Percentiles rank a stretch among this genome's conserved stretches.
Evolutionary conservation across 2,888 invertebrate species (phyloP).

Genomic region (Lagria hirta): DNA sequence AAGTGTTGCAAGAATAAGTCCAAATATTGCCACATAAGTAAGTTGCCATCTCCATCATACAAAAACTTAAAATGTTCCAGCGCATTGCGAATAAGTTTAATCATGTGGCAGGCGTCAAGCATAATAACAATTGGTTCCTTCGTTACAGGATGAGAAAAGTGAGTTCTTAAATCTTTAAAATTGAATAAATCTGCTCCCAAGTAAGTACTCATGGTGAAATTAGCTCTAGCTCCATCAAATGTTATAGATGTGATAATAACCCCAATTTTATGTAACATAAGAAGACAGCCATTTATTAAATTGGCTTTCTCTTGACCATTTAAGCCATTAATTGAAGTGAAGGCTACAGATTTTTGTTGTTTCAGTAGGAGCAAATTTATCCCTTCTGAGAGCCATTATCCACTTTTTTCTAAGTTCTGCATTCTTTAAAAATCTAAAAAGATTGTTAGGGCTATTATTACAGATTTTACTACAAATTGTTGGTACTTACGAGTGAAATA

Average conservation of each 20-base stretch:
- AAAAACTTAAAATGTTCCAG: neutral
- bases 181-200: neutral
- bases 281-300: conserved; percentile 16
- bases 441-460: no score
- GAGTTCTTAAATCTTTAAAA: neutral
- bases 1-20: no score
- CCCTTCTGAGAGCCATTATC: no score
- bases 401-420: no score
- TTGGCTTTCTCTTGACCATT: conserved; percentile 23
- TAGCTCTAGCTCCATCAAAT: conserved; percentile 16
- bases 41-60: neutral
- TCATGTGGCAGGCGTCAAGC: conserved; percentile 13
- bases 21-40: conserved; percentile 7
- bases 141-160: conserved; percentile 3
- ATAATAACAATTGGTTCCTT: neutral
- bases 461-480: no score
- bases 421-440: no score
- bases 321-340: no score
- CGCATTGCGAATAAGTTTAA: conserved; percentile 10
- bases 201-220: conserved; percentile 3
- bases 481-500: no score
- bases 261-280: conserved; percentile 2
- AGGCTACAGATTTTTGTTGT: no score
- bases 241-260: conserved; percentile 15
- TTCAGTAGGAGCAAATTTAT: no score